Conservation (phyloP, 1,140 invertebrate genomes). For the Pygmarrhopalites habei region DNA sequence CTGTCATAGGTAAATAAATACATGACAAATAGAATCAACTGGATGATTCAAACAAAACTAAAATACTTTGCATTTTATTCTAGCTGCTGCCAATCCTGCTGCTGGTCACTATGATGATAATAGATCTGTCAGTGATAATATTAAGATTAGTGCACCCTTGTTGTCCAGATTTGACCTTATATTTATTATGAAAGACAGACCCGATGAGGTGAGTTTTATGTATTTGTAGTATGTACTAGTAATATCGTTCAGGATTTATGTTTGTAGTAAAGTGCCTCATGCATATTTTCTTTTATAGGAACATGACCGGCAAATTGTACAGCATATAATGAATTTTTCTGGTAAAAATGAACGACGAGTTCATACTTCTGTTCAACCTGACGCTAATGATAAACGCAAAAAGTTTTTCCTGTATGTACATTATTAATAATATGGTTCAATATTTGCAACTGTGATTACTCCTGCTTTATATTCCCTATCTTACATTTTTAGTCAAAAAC, state of each 20-base stretch:
- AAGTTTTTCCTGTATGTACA: not conserved
- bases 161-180: conserved; percentile 89
- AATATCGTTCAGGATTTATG: too few relatives aligned
- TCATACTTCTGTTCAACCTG: too few relatives aligned
- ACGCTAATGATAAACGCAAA: too few relatives aligned
- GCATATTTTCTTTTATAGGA: conserved; percentile 50
- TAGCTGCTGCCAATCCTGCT: conserved; percentile 86
- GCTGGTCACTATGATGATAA: conserved; percentile 78
- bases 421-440: not conserved
- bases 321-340: conserved; percentile 69
- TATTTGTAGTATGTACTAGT: too few relatives aligned
- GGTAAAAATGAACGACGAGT: too few relatives aligned
- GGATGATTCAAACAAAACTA: too few relatives aligned
- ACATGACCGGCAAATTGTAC: conserved; percentile 67
- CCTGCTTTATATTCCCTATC: too few relatives aligned
- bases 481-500: too few relatives aligned
- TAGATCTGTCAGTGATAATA: conserved; percentile 83
- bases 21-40: too few relatives aligned
- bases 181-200: conserved; percentile 81
- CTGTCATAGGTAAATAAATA: too few relatives aligned
- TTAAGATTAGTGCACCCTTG: conserved; percentile 74
- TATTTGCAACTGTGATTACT: not conserved
- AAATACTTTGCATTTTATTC: too few relatives aligned
- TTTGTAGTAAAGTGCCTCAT: too few relatives aligned
- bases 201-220: conserved; percentile 61